Conservation (phyloP, 2,113 vertebrate genomes). For the Brienomyrus brachyistius region DNA sequence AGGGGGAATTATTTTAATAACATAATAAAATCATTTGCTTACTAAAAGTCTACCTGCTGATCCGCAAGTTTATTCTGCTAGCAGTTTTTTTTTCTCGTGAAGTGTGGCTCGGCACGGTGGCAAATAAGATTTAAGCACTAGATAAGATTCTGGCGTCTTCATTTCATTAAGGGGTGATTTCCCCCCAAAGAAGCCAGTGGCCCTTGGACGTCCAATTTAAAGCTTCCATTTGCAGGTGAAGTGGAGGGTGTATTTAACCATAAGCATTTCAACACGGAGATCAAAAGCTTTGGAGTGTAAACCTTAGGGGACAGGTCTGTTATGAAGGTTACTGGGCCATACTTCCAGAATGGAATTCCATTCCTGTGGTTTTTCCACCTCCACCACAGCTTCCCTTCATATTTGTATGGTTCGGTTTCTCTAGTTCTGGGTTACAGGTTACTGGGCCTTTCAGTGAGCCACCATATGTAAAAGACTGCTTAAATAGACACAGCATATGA, state of each 20-base stretch:
- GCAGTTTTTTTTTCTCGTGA: not conserved
- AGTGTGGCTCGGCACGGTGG: not conserved
- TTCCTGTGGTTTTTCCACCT: not conserved
- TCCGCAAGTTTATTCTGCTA: not conserved
- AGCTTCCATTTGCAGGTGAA: not conserved
- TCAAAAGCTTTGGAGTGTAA: not conserved
- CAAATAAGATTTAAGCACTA: not conserved
- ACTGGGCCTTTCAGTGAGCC: not conserved
- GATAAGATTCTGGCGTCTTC: not conserved
- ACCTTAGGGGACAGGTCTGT: not conserved
- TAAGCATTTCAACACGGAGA: not conserved
- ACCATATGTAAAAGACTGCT: not conserved
- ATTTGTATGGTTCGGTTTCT: not conserved
- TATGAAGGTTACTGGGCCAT: not conserved
- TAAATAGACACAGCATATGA: not conserved
- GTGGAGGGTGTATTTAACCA: not conserved
- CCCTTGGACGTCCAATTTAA: not conserved
- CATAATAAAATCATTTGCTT: constrained; percentile 8
- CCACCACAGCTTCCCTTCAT: not conserved
- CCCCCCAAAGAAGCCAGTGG: not conserved
- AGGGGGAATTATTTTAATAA: not conserved
- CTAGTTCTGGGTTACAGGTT: not conserved
- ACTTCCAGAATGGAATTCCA: not conserved
- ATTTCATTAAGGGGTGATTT: not conserved
- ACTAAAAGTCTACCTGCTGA: not conserved